A percentile compares a stretch with the other conserved stretches of the same genome.
These are phyloP conservation scores for Atherinomorus stipes DNA, from an alignment of 2,113 vertebrate species.

Conservation along the genomic window DNA sequence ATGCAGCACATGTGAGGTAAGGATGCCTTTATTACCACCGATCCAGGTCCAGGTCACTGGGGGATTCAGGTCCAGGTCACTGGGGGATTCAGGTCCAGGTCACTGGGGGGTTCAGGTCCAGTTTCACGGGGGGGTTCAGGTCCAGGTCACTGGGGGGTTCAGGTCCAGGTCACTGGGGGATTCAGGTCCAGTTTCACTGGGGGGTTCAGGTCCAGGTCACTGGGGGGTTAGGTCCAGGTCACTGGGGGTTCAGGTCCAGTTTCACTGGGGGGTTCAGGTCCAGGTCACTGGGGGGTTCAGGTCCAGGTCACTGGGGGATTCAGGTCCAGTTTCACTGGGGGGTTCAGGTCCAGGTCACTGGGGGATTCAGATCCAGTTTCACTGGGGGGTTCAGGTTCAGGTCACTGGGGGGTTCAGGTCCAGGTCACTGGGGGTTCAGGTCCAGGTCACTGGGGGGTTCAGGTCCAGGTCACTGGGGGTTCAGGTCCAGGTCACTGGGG, in stretches of 20 bases:
- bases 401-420: slow-evolving; percentile 44
- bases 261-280: slow-evolving; percentile 47
- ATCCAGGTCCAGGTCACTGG: too few relatives aligned
- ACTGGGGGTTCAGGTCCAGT: too few relatives aligned
- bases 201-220: slow-evolving; percentile 21
- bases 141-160: slow-evolving; percentile 3
- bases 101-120: too few relatives aligned
- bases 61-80: slow-evolving; percentile 6
- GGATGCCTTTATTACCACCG: slow-evolving; percentile 17
- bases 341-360: too few relatives aligned
- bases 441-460: slow-evolving; percentile 39
- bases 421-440: too few relatives aligned
- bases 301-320: slow-evolving; percentile 39
- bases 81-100: slow-evolving; percentile 18
- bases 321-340: too few relatives aligned
- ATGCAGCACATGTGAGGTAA: slow-evolving; percentile 49
- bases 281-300: too few relatives aligned
- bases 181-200: too few relatives aligned
- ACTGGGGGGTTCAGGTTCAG: too few relatives aligned
- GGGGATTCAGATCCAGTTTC: too few relatives aligned
- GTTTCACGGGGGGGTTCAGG: too few relatives aligned
- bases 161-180: background rate
- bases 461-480: too few relatives aligned
- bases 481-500: slow-evolving; percentile 27
- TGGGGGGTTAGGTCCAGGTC: slow-evolving; percentile 28